A percentile compares a stretch with the other conserved stretches of the same genome.
Conservation (phyloP, 2,113 vertebrate genomes). For the Struthio camelus region DNA sequence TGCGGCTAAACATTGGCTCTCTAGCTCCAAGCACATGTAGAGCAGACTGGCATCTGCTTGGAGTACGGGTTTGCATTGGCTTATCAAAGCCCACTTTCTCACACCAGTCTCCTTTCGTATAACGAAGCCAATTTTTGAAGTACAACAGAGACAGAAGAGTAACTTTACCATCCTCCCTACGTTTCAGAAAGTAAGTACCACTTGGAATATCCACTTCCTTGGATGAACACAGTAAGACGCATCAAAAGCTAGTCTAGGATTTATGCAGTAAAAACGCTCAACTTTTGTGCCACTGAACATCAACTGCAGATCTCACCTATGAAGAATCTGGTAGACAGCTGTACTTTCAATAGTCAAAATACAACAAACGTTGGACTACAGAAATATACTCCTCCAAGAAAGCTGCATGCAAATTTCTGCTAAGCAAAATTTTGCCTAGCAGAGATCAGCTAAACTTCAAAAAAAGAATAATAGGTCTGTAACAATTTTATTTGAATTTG, state of each 20-base stretch:
- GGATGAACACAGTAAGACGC: background rate
- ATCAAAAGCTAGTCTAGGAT: background rate
- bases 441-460: background rate
- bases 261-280: background rate
- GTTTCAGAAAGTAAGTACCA: background rate
- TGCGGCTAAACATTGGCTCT: rapidly evolving
- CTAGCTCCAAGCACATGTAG: background rate
- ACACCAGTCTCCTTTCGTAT: background rate
- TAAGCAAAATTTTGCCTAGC: background rate
- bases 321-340: background rate
- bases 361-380: background rate
- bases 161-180: background rate
- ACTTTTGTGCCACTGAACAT: background rate
- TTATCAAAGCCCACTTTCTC: background rate
- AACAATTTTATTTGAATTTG: background rate
- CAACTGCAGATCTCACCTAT: background rate
- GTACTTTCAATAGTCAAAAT: background rate
- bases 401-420: background rate
- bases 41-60: background rate
- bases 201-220: background rate
- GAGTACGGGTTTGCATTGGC: rapidly evolving
- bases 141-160: background rate
- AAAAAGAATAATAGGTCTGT: background rate
- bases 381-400: background rate
- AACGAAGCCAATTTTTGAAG: background rate